Conservation (phyloP, 2,113 vertebrate species). For the Edolisoma coerulescens region DNA sequence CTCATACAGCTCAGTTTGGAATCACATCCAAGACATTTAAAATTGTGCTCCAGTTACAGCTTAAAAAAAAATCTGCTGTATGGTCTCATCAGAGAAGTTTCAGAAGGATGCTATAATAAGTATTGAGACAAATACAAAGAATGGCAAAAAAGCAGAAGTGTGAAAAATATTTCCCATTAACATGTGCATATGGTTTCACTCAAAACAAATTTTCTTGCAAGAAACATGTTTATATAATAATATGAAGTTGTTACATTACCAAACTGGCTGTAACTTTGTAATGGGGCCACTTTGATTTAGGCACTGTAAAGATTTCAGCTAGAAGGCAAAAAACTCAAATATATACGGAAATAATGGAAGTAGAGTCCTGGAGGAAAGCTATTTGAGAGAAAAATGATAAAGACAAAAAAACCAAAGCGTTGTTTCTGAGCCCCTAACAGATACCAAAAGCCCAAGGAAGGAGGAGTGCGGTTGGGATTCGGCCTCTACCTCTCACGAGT, state of each 20-base stretch:
- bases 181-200: neutral
- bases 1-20: neutral
- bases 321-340: neutral
- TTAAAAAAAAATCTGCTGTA: neutral
- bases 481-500: neutral
- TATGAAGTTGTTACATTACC: neutral
- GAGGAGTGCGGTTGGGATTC: neutral
- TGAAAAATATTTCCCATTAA: constrained; percentile 36
- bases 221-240: neutral
- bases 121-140: constrained; percentile 29
- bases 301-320: neutral
- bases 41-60: neutral
- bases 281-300: neutral
- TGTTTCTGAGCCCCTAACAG: neutral
- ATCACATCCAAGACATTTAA: neutral
- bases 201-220: constrained; percentile 1
- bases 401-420: neutral
- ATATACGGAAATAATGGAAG: neutral
- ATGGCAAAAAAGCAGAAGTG: constrained; percentile 7
- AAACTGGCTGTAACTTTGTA: neutral
- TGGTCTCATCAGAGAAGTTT: neutral
- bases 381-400: neutral
- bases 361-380: neutral
- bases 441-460: neutral
- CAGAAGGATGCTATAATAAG: constrained; percentile 3